Evolutionary conservation across 2,113 vertebrate genomes (phyloP).

Genomic region (Mola mola): DNA sequence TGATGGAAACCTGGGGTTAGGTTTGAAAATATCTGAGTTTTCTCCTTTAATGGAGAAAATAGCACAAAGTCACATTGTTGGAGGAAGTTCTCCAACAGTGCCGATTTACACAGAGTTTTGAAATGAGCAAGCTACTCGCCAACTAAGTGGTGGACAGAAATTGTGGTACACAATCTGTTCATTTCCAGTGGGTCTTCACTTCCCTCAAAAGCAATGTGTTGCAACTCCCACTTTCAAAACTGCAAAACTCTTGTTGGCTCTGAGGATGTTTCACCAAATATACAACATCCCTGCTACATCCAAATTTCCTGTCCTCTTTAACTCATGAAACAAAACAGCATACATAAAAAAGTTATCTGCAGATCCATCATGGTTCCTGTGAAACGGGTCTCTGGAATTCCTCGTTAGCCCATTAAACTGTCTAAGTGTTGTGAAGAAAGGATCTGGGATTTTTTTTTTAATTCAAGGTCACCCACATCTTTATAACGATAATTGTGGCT

Average conservation of each 20-base stretch:
- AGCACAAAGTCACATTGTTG: no score
- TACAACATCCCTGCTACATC: neutral
- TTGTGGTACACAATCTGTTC: no score
- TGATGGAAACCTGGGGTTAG: no score
- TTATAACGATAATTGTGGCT: neutral
- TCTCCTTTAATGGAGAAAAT: no score
- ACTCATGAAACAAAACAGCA: no score
- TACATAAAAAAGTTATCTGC: no score
- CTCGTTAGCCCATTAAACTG: neutral
- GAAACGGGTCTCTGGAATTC: slow-evolving; percentile 5
- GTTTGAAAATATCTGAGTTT: no score
- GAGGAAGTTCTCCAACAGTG: neutral
- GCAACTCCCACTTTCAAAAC: neutral
- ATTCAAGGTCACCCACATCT: slow-evolving; percentile 23
- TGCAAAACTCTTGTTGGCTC: neutral
- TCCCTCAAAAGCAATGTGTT: no score
- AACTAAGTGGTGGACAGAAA: no score
- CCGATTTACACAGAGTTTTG: neutral
- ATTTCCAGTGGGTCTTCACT: no score
- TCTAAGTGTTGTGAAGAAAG: slow-evolving; percentile 1
- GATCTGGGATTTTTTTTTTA: slow-evolving; percentile 15
- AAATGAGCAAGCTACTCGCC: no score
- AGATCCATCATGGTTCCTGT: no score
- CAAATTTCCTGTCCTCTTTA: neutral
- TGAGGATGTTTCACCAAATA: neutral